phyloP scores from a whole-genome alignment of 2,113 vertebrate genomes.

The Ictalurus punctatus region DNA sequence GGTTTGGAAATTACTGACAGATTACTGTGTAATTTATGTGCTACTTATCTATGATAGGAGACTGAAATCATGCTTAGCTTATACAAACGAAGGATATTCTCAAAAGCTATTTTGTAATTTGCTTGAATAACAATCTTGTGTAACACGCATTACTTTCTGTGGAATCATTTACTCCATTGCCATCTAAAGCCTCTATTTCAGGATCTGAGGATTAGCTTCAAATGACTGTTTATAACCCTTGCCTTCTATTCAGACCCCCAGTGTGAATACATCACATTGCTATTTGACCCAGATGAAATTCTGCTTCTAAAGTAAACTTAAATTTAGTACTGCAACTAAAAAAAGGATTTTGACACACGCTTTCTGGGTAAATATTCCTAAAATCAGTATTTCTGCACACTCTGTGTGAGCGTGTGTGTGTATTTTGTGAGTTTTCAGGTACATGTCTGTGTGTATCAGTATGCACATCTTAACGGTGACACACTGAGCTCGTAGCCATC shows the following conservation, averaged over 20 bases:
- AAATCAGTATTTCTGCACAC: neutral
- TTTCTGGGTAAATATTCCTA: slow-evolving; percentile 1
- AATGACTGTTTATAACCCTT: neutral
- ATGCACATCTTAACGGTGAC: slow-evolving; percentile 54
- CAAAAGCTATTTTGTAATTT: neutral
- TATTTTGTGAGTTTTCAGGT: slow-evolving; percentile 60
- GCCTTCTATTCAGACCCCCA: neutral
- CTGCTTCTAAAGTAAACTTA: slow-evolving; percentile 13
- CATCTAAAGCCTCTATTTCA: neutral
- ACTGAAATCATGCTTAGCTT: neutral
- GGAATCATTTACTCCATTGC: neutral
- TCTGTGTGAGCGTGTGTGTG: slow-evolving; percentile 43
- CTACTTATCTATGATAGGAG: neutral
- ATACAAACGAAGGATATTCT: neutral
- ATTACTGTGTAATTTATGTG: neutral
- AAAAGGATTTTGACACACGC: neutral
- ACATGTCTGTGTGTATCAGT: slow-evolving; percentile 53
- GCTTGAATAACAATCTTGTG: neutral
- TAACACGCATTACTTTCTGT: neutral
- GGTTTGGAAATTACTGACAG: neutral
- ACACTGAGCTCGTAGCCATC: slow-evolving; percentile 63
- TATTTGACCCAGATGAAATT: slow-evolving; percentile 18
- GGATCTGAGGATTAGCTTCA: neutral
- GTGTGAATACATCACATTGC: neutral
- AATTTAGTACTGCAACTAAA: slow-evolving; percentile 28